Base-by-base conservation (phyloP, 2,888 invertebrate species). In the Diarsia rubi region DNA sequence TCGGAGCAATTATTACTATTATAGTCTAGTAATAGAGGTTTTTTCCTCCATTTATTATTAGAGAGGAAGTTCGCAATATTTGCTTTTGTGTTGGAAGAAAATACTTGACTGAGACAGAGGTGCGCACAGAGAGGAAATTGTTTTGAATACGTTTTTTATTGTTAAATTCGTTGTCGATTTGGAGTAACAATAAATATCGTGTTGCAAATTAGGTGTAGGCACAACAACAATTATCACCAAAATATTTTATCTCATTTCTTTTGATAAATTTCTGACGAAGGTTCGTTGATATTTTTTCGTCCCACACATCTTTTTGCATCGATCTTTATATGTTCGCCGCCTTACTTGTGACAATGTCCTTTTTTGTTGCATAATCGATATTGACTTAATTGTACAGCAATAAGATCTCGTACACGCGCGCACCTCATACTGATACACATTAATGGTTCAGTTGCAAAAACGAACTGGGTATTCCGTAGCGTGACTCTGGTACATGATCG, bases 351-450 rank as follows among this genome's bases (percentile, higher is more conserved):
- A 65, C 81, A 82, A 66, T 65, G 80, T 70, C 63, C 31, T 79
- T 75, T 80, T 72, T 77, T 67, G 78, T 83, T 79, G 76, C 79
- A 81, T 87, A 83, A 88, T 87, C 79, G 81, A 83, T 84, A 82
- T 79, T 75, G 80, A 84, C 49, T 82, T 82, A 86, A 88, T 89
- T 86, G 83, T 78, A 49, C 76, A 24, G 85, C 86, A 89, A 89
- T 88, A 88, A 87, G 83, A 75, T 83, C 76, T 78, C 47, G 76
- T 79, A 78, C 83, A 81, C 76, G 83, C 60, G 79, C 72, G 60
- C 24, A 65, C 75, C 65, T 75, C 75, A 69, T 65, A 72, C 79
- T 57, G 42, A 64, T 86, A 88, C 81, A 79, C 73, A 87, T 84
- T 86, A 86, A 84, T 81, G 37, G 68, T 68, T 44, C 24, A 73